A percentile compares a stretch with the other conserved stretches of the same genome.
Conservation (phyloP, 2,113 vertebrate species). For the Rhabdornis inornatus region DNA sequence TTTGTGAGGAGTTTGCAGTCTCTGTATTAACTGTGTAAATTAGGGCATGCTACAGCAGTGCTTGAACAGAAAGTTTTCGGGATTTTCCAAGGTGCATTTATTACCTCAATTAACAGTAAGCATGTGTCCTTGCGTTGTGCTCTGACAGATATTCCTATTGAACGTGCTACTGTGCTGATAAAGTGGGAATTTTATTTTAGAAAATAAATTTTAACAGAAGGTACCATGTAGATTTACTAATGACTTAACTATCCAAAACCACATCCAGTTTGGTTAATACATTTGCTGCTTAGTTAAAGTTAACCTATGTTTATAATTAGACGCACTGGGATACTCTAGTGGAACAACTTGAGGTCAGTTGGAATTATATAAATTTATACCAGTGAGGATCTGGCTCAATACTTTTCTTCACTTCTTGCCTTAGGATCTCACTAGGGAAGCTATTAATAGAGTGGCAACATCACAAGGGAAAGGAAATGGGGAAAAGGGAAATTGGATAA, state of each 20-base stretch:
- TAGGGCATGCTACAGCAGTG: neutral
- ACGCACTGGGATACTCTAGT: neutral
- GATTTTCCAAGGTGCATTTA: neutral
- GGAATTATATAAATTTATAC: constrained; percentile 34
- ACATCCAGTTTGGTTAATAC: neutral
- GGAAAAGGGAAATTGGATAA: neutral
- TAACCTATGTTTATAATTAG: constrained; percentile 32
- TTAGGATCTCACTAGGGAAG: constrained; percentile 16
- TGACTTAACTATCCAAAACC: neutral
- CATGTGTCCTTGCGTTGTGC: neutral
- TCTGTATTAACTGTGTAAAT: neutral
- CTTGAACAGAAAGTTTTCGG: neutral
- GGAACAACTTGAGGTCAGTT: neutral
- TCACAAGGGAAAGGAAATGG: neutral
- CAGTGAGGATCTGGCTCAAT: constrained; percentile 17
- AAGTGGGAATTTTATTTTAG: neutral
- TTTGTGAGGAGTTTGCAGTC: neutral
- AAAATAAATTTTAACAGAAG: neutral
- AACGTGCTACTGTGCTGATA: neutral
- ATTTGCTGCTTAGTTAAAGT: constrained; percentile 39
- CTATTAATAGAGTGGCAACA: constrained; percentile 43
- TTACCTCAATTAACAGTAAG: neutral
- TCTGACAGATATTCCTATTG: neutral
- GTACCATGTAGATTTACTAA: neutral
- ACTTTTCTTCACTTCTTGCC: constrained; percentile 27